Conservation (phyloP, 2,113 vertebrate genomes). For the Machaerirhynchus nigripectus region DNA sequence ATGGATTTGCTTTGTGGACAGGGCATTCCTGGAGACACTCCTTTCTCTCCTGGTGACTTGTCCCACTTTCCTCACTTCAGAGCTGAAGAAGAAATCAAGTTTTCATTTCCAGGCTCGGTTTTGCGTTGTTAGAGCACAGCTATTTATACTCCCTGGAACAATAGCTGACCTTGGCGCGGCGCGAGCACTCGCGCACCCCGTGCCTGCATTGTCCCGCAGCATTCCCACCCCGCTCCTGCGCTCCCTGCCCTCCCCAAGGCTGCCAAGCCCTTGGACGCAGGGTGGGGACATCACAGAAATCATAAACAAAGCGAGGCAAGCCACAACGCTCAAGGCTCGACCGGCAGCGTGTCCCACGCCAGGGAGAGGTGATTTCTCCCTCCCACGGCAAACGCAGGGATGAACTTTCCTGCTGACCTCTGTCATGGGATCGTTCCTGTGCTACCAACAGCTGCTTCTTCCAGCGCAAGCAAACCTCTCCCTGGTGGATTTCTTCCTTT, state of each 20-base stretch:
- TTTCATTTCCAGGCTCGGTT: slow-evolving; percentile 42
- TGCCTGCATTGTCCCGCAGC: slow-evolving; percentile 54
- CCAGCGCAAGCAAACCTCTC: neutral
- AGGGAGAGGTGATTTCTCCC: neutral
- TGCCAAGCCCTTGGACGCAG: slow-evolving; percentile 33
- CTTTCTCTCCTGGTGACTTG: neutral
- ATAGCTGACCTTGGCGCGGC: slow-evolving; percentile 68
- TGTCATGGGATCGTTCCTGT: neutral
- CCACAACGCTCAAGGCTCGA: neutral
- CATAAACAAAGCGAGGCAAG: neutral
- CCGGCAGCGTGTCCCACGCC: neutral
- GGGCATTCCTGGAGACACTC: neutral
- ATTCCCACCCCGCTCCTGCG: slow-evolving; percentile 32
- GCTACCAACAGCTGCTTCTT: neutral
- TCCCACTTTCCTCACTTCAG: neutral
- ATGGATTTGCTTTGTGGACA: neutral
- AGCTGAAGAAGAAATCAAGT: neutral
- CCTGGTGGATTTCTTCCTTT: neutral
- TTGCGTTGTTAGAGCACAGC: neutral
- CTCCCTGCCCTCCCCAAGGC: neutral
- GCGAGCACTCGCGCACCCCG: neutral
- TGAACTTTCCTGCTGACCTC: neutral
- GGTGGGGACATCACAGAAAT: slow-evolving; percentile 8
- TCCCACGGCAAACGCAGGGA: neutral
- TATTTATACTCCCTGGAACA: slow-evolving; percentile 70